These are phyloP conservation scores for Corapipo altera DNA, from an alignment of 2,113 vertebrate genomes.

Conservation along the genomic window DNA sequence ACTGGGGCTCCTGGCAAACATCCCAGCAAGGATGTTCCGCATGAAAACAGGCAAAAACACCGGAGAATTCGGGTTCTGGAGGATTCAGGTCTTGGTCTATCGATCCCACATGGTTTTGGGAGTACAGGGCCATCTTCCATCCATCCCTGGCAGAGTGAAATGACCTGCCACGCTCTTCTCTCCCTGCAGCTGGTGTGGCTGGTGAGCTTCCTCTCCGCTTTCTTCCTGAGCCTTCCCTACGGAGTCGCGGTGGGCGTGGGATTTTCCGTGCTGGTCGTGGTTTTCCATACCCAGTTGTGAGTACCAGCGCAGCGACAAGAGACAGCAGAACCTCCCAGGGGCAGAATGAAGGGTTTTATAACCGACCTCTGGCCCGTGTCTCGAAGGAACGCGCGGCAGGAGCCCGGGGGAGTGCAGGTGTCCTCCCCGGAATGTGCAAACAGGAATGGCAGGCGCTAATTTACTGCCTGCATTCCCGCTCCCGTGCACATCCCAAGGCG, in stretches of 20 bases:
- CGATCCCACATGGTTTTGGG: neutral
- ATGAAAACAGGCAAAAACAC: neutral
- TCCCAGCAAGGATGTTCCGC: neutral
- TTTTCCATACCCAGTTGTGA: slow-evolving; percentile 96
- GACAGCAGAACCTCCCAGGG: neutral
- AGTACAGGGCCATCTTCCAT: neutral
- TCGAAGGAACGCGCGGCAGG: slow-evolving; percentile 4
- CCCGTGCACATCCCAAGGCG: slow-evolving; percentile 22
- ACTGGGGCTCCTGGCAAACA: neutral
- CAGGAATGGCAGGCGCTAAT: slow-evolving; percentile 56
- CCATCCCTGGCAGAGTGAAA: neutral
- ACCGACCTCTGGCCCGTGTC: neutral
- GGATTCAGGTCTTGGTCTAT: neutral
- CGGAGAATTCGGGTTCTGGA: neutral
- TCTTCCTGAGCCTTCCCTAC: slow-evolving; percentile 90
- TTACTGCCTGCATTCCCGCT: slow-evolving; percentile 37
- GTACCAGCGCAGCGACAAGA: neutral
- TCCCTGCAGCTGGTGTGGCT: slow-evolving; percentile 86
- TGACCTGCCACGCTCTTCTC: neutral
- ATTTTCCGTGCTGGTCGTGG: slow-evolving; percentile 88
- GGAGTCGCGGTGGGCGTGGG: slow-evolving; percentile 89
- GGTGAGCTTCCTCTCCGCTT: slow-evolving; percentile 90
- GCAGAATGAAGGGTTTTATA: neutral
- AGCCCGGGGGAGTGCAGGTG: slow-evolving; percentile 58
- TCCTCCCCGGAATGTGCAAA: slow-evolving; percentile 54